Base-by-base conservation (phyloP, 2,113 vertebrate species). In the Macrotis lagotis region DNA sequence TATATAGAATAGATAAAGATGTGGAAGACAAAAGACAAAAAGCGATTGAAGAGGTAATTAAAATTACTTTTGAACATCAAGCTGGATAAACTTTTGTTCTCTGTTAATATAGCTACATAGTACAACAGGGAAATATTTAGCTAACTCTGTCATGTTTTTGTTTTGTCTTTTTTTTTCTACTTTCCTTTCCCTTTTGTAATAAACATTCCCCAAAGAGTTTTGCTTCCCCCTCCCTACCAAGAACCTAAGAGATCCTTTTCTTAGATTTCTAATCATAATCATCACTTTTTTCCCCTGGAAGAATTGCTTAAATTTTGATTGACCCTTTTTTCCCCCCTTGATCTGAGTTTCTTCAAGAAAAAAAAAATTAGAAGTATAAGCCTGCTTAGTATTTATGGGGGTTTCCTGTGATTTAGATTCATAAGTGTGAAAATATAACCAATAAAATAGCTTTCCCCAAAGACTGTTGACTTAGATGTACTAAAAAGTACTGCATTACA, bases 41-140 rank as follows among this genome's bases (percentile, higher is more conserved):
- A 98, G 99, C 99, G 44, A 99, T 99, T 96, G 99, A 99, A 97
- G 99, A 99, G 99, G 99, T 99, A 99, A 98, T 91, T 95, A 95
- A 96, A 91, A 94, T 74, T 94, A 83, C 94, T 96, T 48, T 96
- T 93, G 88, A 89, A 93, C 48, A 44, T 92, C 94, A 97, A 96
- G 92, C 91, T 90, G 96, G 66, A 94, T 83, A 94, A 93, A 93
- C 74, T 66, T 97, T 51, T 55, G 48, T 93, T 96, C 91, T 90
- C 48, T 90, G 22, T 22, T 51, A 50, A 50, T 14, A 31, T 90
- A 48, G 50, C 37, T 90, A 49, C 49, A 37, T 74, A 74, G 66
- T 74, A 74, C 66, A n/a, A n/a, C 66, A 74, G 37, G 66, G 66
- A 74, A 74, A 74, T 5, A 44, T 74, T 37, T 37, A 44, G 37